Conservation (phyloP, 2,888 invertebrate species). For the Sipha maydis region DNA sequence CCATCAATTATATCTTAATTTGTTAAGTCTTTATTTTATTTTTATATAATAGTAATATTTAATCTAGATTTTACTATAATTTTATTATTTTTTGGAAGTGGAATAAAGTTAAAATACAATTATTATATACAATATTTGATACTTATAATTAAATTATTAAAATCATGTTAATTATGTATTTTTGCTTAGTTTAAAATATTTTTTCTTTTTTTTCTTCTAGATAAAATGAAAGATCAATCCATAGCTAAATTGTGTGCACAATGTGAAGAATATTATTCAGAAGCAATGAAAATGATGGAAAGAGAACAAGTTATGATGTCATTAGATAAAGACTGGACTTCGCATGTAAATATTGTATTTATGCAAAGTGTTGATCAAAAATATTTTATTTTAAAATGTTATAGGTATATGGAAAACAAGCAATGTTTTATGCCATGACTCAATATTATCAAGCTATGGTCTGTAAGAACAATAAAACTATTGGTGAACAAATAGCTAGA, state of each 20-base stretch:
- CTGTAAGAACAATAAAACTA: slow-evolving; percentile 79
- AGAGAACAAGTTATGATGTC: slow-evolving; percentile 83
- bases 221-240: slow-evolving; percentile 93
- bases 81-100: too few relatives aligned
- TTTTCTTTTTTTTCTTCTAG: slow-evolving; percentile 68
- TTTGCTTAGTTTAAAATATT: too few relatives aligned
- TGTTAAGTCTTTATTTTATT: too few relatives aligned
- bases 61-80: too few relatives aligned
- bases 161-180: too few relatives aligned
- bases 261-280: slow-evolving; percentile 92
- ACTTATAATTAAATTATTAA: too few relatives aligned
- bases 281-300: slow-evolving; percentile 87
- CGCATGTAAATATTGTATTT: slow-evolving; percentile 71
- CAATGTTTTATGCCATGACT: slow-evolving; percentile 86
- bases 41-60: too few relatives aligned
- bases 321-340: slow-evolving; percentile 91
- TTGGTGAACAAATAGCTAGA: slow-evolving; percentile 92
- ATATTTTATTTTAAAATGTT: slow-evolving; percentile 63
- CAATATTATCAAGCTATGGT: slow-evolving; percentile 89
- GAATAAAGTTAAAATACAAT: too few relatives aligned
- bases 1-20: too few relatives aligned
- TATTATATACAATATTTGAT: too few relatives aligned
- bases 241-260: slow-evolving; percentile 92
- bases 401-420: slow-evolving; percentile 86
- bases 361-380: neutral